A percentile compares a stretch with the other conserved stretches of the same genome.
These are phyloP conservation scores for Nettapus auritus DNA, from an alignment of 2,113 vertebrate species.

Conservation along the genomic window DNA sequence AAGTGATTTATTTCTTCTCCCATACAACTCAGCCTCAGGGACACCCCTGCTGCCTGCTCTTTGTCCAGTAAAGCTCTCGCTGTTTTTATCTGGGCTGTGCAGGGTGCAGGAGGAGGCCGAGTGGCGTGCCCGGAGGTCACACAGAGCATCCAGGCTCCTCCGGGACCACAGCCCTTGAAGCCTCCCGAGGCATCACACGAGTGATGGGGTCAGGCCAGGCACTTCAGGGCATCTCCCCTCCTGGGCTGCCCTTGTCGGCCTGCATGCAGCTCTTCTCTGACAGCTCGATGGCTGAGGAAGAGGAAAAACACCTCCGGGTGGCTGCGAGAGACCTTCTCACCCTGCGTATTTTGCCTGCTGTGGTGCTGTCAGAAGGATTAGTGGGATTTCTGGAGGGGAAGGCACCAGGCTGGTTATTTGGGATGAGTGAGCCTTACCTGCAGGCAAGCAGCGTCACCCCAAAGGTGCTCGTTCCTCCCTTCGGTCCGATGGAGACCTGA, in stretches of 20 bases:
- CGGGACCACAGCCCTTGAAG: neutral
- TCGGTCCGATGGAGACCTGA: fast-evolving
- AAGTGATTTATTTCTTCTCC: neutral
- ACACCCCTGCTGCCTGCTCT: neutral
- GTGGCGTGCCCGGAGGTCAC: neutral
- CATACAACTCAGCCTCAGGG: neutral
- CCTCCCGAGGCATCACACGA: neutral
- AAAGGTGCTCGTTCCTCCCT: neutral
- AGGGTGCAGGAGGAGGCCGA: neutral
- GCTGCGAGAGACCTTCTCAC: neutral
- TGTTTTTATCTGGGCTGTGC: fast-evolving
- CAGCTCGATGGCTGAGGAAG: neutral
- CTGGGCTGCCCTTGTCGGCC: neutral
- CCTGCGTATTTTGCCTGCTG: neutral
- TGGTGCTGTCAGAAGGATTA: neutral
- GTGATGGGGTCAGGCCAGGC: neutral
- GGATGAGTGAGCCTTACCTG: neutral
- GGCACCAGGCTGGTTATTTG: neutral
- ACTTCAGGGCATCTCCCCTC: neutral
- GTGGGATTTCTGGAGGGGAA: neutral
- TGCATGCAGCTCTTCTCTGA: fast-evolving
- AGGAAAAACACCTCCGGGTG: neutral
- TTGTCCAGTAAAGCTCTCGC: neutral
- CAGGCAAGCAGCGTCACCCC: fast-evolving
- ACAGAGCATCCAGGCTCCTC: neutral